Percentiles rank a stretch among this genome's conserved stretches.
These are phyloP conservation scores for Cloeon dipterum DNA, from an alignment of 2,888 invertebrate genomes.

Conservation along the genomic window DNA sequence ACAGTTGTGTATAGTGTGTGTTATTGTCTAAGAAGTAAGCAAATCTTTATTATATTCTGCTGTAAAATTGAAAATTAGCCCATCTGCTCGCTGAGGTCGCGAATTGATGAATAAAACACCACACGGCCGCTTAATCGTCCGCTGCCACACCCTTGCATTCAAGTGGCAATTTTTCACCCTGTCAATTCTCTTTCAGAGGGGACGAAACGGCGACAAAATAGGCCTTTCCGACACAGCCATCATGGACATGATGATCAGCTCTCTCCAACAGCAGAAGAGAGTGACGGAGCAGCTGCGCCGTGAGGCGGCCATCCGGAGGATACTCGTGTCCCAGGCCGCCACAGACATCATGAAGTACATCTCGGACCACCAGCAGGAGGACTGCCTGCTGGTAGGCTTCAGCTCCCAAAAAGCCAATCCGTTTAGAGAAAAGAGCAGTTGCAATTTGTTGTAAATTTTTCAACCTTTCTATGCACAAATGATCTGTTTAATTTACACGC, in stretches of 20 bases:
- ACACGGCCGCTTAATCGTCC: no score
- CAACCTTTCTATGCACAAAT: constrained; percentile 7
- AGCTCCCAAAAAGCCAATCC: constrained; percentile 88
- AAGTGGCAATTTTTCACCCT: not conserved
- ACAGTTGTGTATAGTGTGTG: not conserved
- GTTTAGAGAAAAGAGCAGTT: constrained; percentile 81
- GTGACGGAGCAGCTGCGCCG: constrained; percentile 82
- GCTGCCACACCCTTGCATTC: not conserved
- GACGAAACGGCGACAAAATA: constrained; percentile 31
- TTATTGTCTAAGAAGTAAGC: not conserved
- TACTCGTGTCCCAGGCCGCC: constrained; percentile 75
- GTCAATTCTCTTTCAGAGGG: constrained; percentile 3
- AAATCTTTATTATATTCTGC: not conserved
- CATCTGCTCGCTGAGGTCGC: no score
- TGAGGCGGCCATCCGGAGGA: constrained; percentile 69
- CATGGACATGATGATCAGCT: constrained; percentile 85
- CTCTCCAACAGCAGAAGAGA: constrained; percentile 80
- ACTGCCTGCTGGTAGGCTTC: constrained; percentile 81
- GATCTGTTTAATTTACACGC: no score
- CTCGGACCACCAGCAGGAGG: constrained; percentile 76
- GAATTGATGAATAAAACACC: no score
- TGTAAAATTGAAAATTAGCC: not conserved
- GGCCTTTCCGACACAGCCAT: constrained; percentile 73
- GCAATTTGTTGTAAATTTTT: constrained; percentile 61
- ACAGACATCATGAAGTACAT: constrained; percentile 81